Evolutionary conservation across 23 tunicate genomes (phyloP).

Genomic region (Corella eumyota): DNA sequence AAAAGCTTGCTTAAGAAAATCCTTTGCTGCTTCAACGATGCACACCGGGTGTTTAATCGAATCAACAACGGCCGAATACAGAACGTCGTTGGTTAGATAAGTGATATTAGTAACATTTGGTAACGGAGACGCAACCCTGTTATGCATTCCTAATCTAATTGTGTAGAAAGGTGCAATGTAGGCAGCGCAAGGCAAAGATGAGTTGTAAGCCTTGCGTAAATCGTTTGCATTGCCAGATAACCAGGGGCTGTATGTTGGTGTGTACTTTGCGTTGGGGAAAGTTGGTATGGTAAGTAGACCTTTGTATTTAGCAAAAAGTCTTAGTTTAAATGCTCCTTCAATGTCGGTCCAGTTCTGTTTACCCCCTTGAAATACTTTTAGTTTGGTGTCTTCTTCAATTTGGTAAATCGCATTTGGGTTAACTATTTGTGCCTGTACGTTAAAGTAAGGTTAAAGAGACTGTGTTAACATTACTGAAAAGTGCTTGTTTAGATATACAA

Average conservation of each 20-base stretch:
- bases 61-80: constrained; percentile 24
- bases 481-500: no score
- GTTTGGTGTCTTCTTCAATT: constrained; percentile 1
- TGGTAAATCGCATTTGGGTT: no score
- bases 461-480: no score
- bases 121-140: constrained; percentile 15
- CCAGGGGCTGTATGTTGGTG: constrained; percentile 5
- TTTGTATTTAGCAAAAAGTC: no score
- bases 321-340: no score
- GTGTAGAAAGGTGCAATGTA: constrained; percentile 4
- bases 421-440: no score
- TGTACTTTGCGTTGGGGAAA: constrained; percentile 7
- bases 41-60: constrained; percentile 11
- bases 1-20: not conserved
- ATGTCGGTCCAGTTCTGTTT: no score
- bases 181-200: constrained; percentile 16
- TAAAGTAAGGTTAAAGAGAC: no score
- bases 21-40: constrained; percentile 14
- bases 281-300: constrained; percentile 1
- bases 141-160: not conserved
- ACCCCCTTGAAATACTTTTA: no score
- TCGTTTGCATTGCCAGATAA: not conserved
- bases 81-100: not conserved
- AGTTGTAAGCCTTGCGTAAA: constrained; percentile 9
- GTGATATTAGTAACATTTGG: not conserved